Percentiles rank a stretch among this genome's conserved stretches.
Conservation (phyloP, 2,797 vertebrate species). For the Scolopax bukidnonensis region DNA sequence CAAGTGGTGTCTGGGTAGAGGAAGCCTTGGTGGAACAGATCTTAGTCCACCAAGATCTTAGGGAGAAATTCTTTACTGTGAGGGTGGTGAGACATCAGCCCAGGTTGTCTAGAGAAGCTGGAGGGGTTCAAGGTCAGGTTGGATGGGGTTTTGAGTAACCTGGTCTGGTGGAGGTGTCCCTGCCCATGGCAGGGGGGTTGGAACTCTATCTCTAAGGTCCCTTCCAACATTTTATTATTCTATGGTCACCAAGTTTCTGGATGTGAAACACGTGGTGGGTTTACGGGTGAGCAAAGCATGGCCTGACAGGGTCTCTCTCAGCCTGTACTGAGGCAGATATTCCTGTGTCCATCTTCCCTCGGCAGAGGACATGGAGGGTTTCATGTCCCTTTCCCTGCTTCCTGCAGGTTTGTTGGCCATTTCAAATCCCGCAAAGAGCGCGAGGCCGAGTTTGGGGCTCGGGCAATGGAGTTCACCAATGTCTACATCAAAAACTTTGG, state of each 20-base stretch:
- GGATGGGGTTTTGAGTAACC: no score
- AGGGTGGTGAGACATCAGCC: no score
- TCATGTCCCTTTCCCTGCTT: not conserved
- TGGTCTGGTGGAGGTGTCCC: no score
- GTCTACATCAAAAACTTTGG: constrained; percentile 98
- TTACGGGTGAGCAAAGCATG: not conserved
- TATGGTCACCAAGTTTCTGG: not conserved
- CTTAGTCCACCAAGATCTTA: no score
- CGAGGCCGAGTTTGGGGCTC: constrained; percentile 88
- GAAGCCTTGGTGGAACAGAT: not conserved
- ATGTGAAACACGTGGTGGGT: not conserved
- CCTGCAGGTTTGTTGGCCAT: constrained; percentile 91
- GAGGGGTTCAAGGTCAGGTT: no score
- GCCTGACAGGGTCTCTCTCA: not conserved
- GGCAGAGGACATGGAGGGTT: fast-evolving
- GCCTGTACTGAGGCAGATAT: not conserved
- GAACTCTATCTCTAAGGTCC: no score
- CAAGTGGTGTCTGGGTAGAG: not conserved
- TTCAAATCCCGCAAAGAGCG: constrained; percentile 96
- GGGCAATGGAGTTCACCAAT: constrained; percentile 92
- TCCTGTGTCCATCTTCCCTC: not conserved
- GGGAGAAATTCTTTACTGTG: no score
- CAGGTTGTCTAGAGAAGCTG: no score
- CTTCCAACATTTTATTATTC: no score
- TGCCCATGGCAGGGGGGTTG: no score